Evolutionary conservation across 2,797 vertebrate genomes (phyloP).

Genomic region (Darevskia mixta): DNA sequence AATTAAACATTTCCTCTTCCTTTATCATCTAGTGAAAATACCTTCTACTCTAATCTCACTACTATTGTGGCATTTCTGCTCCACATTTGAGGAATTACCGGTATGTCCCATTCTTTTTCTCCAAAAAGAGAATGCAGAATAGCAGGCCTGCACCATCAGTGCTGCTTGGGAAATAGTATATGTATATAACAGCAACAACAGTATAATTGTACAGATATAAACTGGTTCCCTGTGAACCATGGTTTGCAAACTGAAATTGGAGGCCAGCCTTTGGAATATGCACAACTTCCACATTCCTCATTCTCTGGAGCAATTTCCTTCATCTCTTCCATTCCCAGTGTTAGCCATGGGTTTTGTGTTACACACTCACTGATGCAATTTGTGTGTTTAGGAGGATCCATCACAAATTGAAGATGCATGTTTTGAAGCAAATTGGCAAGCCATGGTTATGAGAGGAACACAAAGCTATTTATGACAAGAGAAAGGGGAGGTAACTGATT

Average conservation of each 20-base stretch:
- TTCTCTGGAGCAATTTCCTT: neutral
- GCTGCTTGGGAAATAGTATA: neutral
- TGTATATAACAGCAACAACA: neutral
- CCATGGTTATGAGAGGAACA: neutral
- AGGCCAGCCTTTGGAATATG: too few relatives aligned
- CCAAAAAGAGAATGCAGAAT: neutral
- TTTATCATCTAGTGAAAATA: neutral
- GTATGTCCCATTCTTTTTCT: neutral
- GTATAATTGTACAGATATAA: neutral
- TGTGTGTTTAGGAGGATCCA: slow-evolving; percentile 8
- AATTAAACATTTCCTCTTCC: neutral
- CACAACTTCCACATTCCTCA: accelerated
- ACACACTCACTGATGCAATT: neutral
- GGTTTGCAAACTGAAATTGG: neutral
- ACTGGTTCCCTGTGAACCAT: neutral
- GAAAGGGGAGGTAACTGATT: too few relatives aligned
- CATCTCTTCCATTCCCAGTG: neutral
- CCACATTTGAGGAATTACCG: neutral
- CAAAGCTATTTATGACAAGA: neutral
- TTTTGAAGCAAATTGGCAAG: neutral
- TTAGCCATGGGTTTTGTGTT: neutral
- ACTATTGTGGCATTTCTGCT: neutral
- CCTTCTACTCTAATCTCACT: neutral
- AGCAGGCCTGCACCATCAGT: neutral
- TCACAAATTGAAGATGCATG: neutral